These are phyloP conservation scores for Latheticus oryzae DNA, from an alignment of 2,888 invertebrate species.

Conservation along the genomic window DNA sequence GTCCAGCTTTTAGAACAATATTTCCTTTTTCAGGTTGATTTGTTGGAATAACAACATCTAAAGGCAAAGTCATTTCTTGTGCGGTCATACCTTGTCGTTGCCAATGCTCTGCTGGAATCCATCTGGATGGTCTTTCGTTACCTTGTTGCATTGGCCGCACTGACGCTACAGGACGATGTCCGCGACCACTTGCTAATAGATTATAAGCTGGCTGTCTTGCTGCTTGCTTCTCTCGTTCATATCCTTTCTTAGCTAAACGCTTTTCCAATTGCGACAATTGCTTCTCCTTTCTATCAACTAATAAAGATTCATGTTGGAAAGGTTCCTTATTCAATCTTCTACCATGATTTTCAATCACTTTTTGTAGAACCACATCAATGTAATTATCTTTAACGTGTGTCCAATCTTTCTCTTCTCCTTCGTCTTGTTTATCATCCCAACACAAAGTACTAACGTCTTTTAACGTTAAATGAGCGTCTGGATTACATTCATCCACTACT, in stretches of 20 bases:
- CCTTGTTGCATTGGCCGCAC: slow-evolving; percentile 84
- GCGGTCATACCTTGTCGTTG: slow-evolving; percentile 94
- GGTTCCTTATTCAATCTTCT: slow-evolving; percentile 82
- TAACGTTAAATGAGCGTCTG: slow-evolving; percentile 91
- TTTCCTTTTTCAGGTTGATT: slow-evolving; percentile 90
- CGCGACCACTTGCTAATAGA: slow-evolving; percentile 52
- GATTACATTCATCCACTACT: slow-evolving; percentile 98
- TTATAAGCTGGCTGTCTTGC: slow-evolving; percentile 60
- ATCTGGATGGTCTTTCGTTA: slow-evolving; percentile 65
- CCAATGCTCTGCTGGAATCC: slow-evolving; percentile 93
- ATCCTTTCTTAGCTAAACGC: slow-evolving; percentile 89
- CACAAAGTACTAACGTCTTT: slow-evolving; percentile 91
- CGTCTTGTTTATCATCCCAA: slow-evolving; percentile 91
- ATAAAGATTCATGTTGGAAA: slow-evolving; percentile 94
- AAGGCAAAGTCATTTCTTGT: slow-evolving; percentile 92
- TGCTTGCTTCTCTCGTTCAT: slow-evolving; percentile 94
- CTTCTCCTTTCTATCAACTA: slow-evolving; percentile 95
- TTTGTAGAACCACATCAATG: slow-evolving; percentile 85
- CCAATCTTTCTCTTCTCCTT: slow-evolving; percentile 82
- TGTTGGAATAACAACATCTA: slow-evolving; percentile 92
- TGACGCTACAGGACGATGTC: slow-evolving; percentile 69
- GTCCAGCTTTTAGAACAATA: slow-evolving; percentile 92
- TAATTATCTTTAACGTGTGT: slow-evolving; percentile 78
- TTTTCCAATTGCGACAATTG: slow-evolving; percentile 95
- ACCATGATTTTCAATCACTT: slow-evolving; percentile 74